Percentiles rank a stretch among this genome's conserved stretches.
Evolutionary conservation across 1,140 invertebrate genomes (phyloP).

Genomic region (Prorops nasuta): DNA sequence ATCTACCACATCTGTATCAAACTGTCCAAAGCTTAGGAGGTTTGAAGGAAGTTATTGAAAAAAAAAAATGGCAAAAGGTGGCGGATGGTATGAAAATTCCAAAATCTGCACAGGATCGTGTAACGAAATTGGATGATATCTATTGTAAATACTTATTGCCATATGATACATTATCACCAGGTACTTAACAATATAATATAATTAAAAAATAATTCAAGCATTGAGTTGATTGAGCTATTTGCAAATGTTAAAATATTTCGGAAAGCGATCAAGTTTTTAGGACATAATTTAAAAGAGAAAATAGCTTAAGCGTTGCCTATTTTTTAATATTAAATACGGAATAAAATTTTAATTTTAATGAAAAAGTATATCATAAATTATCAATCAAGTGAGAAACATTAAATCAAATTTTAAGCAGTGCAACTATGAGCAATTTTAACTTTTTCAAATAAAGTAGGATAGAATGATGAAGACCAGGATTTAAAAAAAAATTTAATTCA

Average conservation of each 20-base stretch:
- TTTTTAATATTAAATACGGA: too few relatives aligned
- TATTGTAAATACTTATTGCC: slow-evolving; percentile 93
- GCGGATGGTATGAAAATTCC: slow-evolving; percentile 86
- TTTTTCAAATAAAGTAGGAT: too few relatives aligned
- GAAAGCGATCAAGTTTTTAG: slow-evolving; percentile 2
- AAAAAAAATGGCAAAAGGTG: slow-evolving; percentile 86
- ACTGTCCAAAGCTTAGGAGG: slow-evolving; percentile 84
- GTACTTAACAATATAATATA: slow-evolving; percentile 50
- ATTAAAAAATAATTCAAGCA: slow-evolving; percentile 4
- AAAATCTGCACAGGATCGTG: slow-evolving; percentile 77
- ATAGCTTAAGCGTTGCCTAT: too few relatives aligned
- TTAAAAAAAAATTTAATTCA: too few relatives aligned
- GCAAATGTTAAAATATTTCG: neutral
- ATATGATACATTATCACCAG: slow-evolving; percentile 79
- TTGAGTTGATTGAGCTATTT: too few relatives aligned
- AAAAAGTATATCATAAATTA: neutral
- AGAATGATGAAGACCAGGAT: too few relatives aligned
- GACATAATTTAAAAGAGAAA: neutral
- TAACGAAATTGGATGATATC: slow-evolving; percentile 84
- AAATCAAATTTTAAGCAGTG: too few relatives aligned
- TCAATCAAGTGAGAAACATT: too few relatives aligned
- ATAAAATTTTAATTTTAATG: slow-evolving; percentile 2
- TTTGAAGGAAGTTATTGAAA: slow-evolving; percentile 85
- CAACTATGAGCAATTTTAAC: too few relatives aligned
- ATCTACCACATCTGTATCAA: slow-evolving; percentile 82